Conservation (phyloP, 1,140 invertebrate genomes). For the Sarcophaga peregrina region DNA sequence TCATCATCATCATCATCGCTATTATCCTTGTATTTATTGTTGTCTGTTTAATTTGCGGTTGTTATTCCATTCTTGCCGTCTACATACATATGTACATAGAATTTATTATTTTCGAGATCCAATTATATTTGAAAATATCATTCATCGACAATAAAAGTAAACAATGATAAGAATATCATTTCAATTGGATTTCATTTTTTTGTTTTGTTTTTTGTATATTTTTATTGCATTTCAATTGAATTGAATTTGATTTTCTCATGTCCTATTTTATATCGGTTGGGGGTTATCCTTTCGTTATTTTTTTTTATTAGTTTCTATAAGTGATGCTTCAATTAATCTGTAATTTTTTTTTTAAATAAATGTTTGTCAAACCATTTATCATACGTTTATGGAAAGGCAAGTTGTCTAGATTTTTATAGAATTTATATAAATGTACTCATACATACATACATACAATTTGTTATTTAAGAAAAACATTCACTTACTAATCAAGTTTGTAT, state of each 20-base stretch:
- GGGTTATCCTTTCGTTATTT: no score
- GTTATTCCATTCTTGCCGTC: neutral
- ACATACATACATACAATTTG: no score
- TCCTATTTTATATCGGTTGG: neutral
- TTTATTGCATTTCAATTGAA: neutral
- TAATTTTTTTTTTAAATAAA: constrained; percentile 1
- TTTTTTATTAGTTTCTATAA: neutral
- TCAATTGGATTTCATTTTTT: neutral
- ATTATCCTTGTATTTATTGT: neutral
- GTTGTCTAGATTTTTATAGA: no score
- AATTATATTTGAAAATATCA: constrained; percentile 7
- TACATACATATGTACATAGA: neutral
- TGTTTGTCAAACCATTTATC: neutral
- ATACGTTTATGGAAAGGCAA: no score
- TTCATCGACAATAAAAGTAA: neutral
- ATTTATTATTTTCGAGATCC: neutral
- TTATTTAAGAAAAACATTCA: no score
- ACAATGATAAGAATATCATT: neutral
- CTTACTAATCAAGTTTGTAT: no score
- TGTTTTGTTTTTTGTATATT: neutral
- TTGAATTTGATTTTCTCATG: constrained; percentile 4
- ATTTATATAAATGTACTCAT: no score
- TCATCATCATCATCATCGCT: neutral
- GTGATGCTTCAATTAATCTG: constrained; percentile 3
- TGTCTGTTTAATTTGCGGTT: neutral